These are phyloP conservation scores for Pemphigus obesinymphae DNA, from an alignment of 1,140 invertebrate genomes.

Conservation along the genomic window DNA sequence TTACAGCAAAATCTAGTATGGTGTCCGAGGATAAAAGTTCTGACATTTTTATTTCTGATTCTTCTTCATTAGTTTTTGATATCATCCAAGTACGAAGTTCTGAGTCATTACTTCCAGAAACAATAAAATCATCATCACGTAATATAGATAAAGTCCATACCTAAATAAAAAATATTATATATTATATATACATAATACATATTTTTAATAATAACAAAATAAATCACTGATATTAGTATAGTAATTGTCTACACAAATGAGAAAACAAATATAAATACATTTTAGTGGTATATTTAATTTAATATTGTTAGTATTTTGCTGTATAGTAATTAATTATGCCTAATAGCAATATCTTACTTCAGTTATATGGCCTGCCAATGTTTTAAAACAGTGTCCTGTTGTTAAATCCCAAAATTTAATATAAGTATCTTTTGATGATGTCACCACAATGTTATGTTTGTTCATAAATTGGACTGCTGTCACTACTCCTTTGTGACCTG, in stretches of 20 bases:
- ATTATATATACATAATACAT: no score
- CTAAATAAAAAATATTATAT: slow-evolving; percentile 53
- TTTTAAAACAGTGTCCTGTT: slow-evolving; percentile 93
- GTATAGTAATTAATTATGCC: no score
- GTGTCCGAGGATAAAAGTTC: slow-evolving; percentile 52
- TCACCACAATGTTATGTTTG: slow-evolving; percentile 71
- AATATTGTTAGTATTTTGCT: no score
- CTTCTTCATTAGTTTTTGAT: slow-evolving; percentile 50
- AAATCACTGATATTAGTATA: no score
- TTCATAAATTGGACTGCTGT: slow-evolving; percentile 80
- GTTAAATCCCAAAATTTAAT: slow-evolving; percentile 97
- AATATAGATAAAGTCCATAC: slow-evolving; percentile 80
- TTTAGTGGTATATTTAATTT: no score
- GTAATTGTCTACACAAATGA: no score
- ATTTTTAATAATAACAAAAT: no score
- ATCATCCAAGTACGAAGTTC: slow-evolving; percentile 81
- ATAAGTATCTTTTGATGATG: slow-evolving; percentile 88
- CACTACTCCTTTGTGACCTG: slow-evolving; percentile 88
- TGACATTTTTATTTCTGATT: slow-evolving; percentile 51
- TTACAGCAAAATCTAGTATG: slow-evolving; percentile 56
- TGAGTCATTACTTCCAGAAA: slow-evolving; percentile 80
- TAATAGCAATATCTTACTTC: slow-evolving; percentile 61
- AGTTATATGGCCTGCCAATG: slow-evolving; percentile 72
- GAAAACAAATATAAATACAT: no score
- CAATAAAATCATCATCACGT: slow-evolving; percentile 72